Percentiles rank a stretch among this genome's conserved stretches.
These are phyloP conservation scores for Cotesia vestalis DNA, from an alignment of 1,140 invertebrate genomes.

Conservation along the genomic window DNA sequence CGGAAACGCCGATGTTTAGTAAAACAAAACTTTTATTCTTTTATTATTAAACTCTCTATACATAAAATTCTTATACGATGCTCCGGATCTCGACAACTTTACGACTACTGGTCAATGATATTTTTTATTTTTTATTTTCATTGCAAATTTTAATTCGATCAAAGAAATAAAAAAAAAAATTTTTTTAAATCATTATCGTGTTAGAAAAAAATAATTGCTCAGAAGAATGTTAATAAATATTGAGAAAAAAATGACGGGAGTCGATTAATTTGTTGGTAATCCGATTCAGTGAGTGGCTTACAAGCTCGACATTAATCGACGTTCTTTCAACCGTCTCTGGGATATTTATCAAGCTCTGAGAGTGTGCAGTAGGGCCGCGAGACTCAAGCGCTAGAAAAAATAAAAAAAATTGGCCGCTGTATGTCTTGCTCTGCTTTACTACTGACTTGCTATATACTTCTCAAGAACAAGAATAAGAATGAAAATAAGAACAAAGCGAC, in stretches of 20 bases:
- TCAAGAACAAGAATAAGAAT: constrained; percentile 29
- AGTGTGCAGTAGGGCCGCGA: constrained; percentile 16
- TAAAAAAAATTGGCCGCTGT: too few relatives aligned
- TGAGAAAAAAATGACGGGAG: background rate
- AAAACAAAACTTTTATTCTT: constrained; percentile 14
- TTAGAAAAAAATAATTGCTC: background rate
- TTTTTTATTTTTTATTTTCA: constrained; percentile 14
- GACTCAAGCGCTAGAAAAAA: background rate
- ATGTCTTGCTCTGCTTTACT: too few relatives aligned
- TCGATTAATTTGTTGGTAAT: constrained; percentile 24
- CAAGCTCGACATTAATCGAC: constrained; percentile 40
- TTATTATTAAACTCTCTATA: constrained; percentile 10
- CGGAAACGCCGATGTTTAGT: background rate
- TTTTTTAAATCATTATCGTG: background rate
- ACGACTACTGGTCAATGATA: constrained; percentile 29
- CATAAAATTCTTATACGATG: constrained; percentile 23
- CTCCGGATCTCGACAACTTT: constrained; percentile 16
- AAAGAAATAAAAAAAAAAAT: background rate
- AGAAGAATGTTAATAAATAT: background rate
- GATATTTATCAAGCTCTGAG: constrained; percentile 38
- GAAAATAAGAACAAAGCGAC: constrained; percentile 34
- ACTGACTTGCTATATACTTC: too few relatives aligned
- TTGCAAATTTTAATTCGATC: constrained; percentile 2
- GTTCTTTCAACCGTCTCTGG: constrained; percentile 29
- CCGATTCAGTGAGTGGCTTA: constrained; percentile 34